These are phyloP conservation scores for Perca schrenkii DNA, from an alignment of 2,113 vertebrate genomes.

Conservation along the genomic window DNA sequence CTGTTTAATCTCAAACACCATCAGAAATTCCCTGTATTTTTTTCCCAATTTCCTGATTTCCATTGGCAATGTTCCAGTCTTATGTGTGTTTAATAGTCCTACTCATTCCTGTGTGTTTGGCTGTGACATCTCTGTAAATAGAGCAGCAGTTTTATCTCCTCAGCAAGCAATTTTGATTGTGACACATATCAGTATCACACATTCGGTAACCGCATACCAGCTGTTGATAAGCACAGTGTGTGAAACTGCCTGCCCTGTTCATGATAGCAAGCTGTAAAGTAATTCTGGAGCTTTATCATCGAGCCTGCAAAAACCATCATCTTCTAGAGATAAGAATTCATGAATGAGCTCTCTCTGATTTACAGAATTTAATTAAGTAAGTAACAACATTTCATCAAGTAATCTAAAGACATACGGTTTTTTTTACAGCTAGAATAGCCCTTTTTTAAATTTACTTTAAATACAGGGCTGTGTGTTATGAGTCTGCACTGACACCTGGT, in stretches of 20 bases:
- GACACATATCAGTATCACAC: constrained; percentile 11
- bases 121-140: constrained; percentile 14
- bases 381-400: neutral
- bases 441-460: neutral
- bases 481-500: constrained; percentile 66
- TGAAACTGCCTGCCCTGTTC: neutral
- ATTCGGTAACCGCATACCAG: constrained; percentile 14
- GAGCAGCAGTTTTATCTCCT: constrained; percentile 31
- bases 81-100: neutral
- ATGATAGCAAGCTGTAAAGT: constrained; percentile 9
- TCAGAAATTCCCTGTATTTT: neutral
- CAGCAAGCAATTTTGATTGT: constrained; percentile 6
- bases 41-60: neutral
- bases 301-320: constrained; percentile 11
- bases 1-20: neutral
- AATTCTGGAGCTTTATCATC: constrained; percentile 23
- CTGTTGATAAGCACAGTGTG: constrained; percentile 1
- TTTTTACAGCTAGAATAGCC: neutral
- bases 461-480: neutral
- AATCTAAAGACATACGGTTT: neutral
- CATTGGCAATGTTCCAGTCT: neutral
- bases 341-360: neutral
- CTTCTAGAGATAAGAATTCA: constrained; percentile 8
- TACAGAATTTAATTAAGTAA: neutral
- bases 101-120: neutral